Evolutionary conservation across 1,140 invertebrate species (phyloP).

Genomic region (Yoshiicerus persimilis): DNA sequence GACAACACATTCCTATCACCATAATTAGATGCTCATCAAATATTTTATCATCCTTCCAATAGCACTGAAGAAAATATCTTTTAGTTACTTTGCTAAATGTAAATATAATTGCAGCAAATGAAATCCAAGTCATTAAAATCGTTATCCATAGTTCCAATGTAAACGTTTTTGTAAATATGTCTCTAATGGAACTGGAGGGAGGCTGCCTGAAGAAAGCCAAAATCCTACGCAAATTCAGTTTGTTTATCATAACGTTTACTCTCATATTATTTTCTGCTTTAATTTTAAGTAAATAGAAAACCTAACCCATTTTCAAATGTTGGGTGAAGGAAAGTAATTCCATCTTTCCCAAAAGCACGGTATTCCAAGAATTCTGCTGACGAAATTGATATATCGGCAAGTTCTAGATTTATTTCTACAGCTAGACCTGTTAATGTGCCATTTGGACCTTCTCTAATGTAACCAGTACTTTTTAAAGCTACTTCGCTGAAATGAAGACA

Average conservation of each 20-base stretch:
- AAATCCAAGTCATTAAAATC: slow-evolving; percentile 7
- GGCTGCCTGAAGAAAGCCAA: slow-evolving; percentile 56
- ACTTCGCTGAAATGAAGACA: background rate
- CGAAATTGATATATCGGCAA: slow-evolving; percentile 37
- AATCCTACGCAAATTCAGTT: too few species aligned
- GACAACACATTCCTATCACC: slow-evolving; percentile 25
- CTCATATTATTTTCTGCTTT: too few species aligned
- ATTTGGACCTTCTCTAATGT: slow-evolving; percentile 26
- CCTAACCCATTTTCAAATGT: background rate
- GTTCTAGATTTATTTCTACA: slow-evolving; percentile 12
- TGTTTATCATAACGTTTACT: too few species aligned
- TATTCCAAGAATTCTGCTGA: slow-evolving; percentile 26
- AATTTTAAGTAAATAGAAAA: too few species aligned
- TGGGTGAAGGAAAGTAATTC: slow-evolving; percentile 20
- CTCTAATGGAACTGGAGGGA: slow-evolving; percentile 58
- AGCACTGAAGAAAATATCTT: background rate
- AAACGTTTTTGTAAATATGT: slow-evolving; percentile 35
- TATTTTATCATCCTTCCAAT: slow-evolving; percentile 21
- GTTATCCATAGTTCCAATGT: slow-evolving; percentile 26
- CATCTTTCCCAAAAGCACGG: slow-evolving; percentile 18
- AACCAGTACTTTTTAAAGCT: background rate
- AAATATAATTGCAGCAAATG: background rate
- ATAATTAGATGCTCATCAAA: slow-evolving; percentile 26
- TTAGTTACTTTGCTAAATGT: background rate
- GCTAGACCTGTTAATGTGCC: slow-evolving; percentile 31